These are phyloP conservation scores for Monoplex corrugatus DNA, from an alignment of 2,888 invertebrate species.

Conservation along the genomic window DNA sequence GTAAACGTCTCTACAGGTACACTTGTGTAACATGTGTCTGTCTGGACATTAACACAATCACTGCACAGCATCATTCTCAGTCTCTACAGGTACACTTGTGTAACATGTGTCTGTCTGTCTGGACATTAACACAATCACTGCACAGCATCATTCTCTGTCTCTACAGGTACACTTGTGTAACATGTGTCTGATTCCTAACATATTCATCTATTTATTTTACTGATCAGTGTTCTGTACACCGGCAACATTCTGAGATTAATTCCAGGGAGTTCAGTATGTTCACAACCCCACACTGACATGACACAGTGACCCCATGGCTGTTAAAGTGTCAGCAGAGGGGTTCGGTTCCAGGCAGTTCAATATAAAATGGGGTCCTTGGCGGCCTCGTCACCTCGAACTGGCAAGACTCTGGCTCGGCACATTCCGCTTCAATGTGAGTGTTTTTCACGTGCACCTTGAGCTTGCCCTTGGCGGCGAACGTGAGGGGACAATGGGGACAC, in stretches of 20 bases:
- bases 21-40: too few relatives aligned
- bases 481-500: slow-evolving; percentile 17
- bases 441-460: slow-evolving; percentile 27
- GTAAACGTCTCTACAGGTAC: too few relatives aligned
- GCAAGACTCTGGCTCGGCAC: neutral
- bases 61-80: neutral
- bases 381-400: slow-evolving; percentile 11
- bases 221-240: neutral
- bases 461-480: slow-evolving; percentile 40
- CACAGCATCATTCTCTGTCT: neutral
- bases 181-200: neutral
- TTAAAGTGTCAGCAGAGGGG: neutral
- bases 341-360: neutral
- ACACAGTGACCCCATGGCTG: neutral
- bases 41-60: neutral
- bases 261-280: too few relatives aligned
- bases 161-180: neutral
- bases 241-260: too few relatives aligned
- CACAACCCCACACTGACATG: slow-evolving; percentile 4
- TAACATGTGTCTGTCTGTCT: neutral
- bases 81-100: too few relatives aligned
- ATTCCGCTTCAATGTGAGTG: neutral
- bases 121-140: neutral
- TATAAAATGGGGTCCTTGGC: neutral
- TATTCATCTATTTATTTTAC: neutral